These are phyloP conservation scores for Piprites chloris DNA, from an alignment of 2,113 vertebrate genomes.

Conservation along the genomic window DNA sequence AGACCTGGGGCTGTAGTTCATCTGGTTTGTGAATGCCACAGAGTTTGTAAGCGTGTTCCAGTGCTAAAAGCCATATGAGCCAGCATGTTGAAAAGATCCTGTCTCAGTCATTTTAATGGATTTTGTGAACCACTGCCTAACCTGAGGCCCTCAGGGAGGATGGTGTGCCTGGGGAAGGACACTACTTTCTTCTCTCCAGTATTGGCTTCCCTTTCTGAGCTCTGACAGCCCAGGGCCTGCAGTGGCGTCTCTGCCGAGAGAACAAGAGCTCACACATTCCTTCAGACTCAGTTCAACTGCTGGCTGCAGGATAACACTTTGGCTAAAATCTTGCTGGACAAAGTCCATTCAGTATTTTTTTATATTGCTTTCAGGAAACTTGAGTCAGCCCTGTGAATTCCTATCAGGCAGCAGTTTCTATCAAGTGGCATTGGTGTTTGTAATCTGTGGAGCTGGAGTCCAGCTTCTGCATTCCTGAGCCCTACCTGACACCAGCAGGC, in stretches of 20 bases:
- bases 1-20: neutral
- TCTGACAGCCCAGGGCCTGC: neutral
- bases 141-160: neutral
- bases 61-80: neutral
- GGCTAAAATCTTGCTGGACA: neutral
- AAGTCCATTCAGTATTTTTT: neutral
- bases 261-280: fast-evolving
- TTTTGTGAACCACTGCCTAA: neutral
- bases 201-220: neutral
- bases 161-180: neutral
- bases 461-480: neutral
- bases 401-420: neutral
- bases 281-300: neutral
- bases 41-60: neutral
- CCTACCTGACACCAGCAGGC: neutral
- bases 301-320: neutral
- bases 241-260: fast-evolving
- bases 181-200: neutral
- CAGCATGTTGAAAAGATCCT: neutral
- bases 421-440: neutral
- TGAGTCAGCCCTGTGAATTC: neutral
- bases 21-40: fast-evolving
- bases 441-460: neutral
- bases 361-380: neutral
- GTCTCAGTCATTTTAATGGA: neutral